phyloP scores from a whole-genome alignment of 2,797 vertebrate genomes.

The Tragopan temminckii region DNA sequence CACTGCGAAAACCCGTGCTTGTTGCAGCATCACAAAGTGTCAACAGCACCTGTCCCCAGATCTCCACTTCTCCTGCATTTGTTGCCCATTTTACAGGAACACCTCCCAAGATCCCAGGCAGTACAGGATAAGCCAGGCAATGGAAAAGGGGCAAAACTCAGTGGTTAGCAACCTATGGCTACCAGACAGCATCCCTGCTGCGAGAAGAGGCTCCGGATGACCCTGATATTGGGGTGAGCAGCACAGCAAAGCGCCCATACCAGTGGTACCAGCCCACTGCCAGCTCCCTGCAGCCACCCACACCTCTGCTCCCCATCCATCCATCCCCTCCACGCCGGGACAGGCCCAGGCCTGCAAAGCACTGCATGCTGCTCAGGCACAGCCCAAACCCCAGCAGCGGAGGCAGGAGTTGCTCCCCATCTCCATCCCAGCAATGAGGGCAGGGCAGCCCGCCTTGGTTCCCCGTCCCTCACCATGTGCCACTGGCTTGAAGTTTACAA shows the following conservation, averaged over 20 bases:
- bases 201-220: not conserved
- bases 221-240: accelerated
- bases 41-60: not conserved
- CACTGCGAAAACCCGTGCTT: accelerated
- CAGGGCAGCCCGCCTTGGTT: not conserved
- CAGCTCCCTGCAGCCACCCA: not conserved
- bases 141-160: not conserved
- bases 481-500: slow-evolving; percentile 26
- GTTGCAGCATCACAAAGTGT: not conserved
- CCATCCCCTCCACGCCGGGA: accelerated
- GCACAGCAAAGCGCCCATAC: accelerated
- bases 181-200: not conserved
- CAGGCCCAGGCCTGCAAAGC: not conserved
- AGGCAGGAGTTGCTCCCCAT: not conserved
- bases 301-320: not conserved
- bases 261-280: not conserved
- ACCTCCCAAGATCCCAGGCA: not conserved
- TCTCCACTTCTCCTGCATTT: not conserved
- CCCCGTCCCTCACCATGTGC: not conserved
- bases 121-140: not conserved
- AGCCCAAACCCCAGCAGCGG: not conserved
- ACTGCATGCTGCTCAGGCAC: accelerated
- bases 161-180: not conserved
- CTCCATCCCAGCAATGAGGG: not conserved
- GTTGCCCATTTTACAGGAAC: not conserved